Evolutionary conservation across 2,797 vertebrate genomes (phyloP), one percentile per base, ranked within the genome.

Genomic region (Masticophis lateralis): DNA sequence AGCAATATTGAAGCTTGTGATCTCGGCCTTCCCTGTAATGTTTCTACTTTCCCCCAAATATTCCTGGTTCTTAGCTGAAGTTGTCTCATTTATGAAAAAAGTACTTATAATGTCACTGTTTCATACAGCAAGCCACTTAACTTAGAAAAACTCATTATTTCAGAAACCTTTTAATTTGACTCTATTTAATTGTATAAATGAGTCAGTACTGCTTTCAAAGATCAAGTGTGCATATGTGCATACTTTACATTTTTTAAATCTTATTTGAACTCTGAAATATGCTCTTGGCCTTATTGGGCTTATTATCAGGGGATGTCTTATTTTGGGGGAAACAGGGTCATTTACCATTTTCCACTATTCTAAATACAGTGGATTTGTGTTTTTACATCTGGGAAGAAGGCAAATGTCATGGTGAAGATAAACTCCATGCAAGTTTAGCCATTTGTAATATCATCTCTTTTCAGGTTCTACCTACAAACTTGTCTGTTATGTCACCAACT

Each of bases 401-500:
- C n/a, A 55, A 66, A 12, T 11, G 11, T 86, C 8, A 47, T 51
- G 61, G 37, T 47, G 14, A 86, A 28, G 22, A 32, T 55, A 22
- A 63, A 89, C 18, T n/a, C 16, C 56, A 53, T n/a, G 63, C 8
- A 63, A 22, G 25, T 8, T 69, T 79, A n/a, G 12, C 9, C 0
- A 28, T 61, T 74, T 8, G 32, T 43, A 28, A 22, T 27, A 28
- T 56, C 51, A 91, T 94, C 22, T 94, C 9, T 86, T 61, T 79
- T 90, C 91, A 98, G 98, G 96, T 90, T 95, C 96, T 89, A 95
- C 97, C 93, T 95, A 94, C 89, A 95, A 97, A 86, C 96, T 98
- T 96, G 96, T 96, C 63, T 98, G 98, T 90, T 98, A 98, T 95
- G 98, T 98, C 94, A 98, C 98, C 94, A 98, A 98, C 95, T 98